Conservation (phyloP, 2,888 invertebrate species). For the Nasonovia ribisnigri region DNA sequence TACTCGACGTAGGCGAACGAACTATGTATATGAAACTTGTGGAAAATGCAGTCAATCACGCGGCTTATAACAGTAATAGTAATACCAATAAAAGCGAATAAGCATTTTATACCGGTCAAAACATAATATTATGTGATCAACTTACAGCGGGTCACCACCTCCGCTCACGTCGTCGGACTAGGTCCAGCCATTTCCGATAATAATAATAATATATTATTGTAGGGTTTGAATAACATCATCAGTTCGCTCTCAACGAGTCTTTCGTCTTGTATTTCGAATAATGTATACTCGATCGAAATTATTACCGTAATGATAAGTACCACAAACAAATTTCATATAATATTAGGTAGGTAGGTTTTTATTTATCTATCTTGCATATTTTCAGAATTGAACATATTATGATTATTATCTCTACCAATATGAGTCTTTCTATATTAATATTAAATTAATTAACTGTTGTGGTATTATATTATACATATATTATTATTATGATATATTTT, state of each 20-base stretch:
- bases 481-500: no score
- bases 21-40: not conserved
- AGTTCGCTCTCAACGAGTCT: not conserved
- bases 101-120: not conserved
- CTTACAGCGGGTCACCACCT: not conserved
- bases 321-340: not conserved
- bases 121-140: not conserved
- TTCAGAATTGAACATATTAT: not conserved
- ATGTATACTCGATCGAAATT: not conserved
- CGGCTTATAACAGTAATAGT: not conserved
- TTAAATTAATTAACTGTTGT: no score
- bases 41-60: not conserved
- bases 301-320: not conserved
- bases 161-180: not conserved
- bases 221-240: not conserved
- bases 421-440: no score
- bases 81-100: not conserved
- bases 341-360: not conserved
- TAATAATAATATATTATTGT: not conserved
- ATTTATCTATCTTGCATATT: not conserved
- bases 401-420: no score
- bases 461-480: no score
- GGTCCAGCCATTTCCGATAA: not conserved
- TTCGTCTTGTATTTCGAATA: not conserved
- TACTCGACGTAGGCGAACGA: not conserved